These are phyloP conservation scores for Saturnia japonica DNA, from an alignment of 2,888 invertebrate genomes.

Conservation along the genomic window DNA sequence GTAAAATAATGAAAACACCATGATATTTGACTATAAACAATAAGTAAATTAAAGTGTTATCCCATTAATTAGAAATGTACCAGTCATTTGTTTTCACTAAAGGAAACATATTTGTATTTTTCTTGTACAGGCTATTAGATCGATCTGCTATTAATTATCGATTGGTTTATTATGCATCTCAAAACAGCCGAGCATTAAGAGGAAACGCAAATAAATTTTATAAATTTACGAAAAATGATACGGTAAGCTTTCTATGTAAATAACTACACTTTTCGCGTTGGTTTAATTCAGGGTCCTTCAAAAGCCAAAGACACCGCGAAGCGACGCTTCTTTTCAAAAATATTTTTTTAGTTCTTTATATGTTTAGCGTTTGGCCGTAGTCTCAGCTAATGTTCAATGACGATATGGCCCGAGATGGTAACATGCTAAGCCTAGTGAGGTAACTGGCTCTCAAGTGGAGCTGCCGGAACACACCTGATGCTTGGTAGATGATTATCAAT, in stretches of 20 bases:
- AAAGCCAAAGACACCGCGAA: neutral
- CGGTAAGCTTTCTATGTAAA: conserved; percentile 45
- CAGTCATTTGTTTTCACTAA: neutral
- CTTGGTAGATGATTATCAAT: too few relatives aligned
- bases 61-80: too few relatives aligned
- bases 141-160: conserved; percentile 75
- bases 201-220: conserved; percentile 41
- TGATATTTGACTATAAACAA: too few relatives aligned
- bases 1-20: too few relatives aligned
- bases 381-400: too few relatives aligned
- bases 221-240: conserved; percentile 60
- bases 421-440: too few relatives aligned
- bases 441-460: too few relatives aligned
- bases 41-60: neutral
- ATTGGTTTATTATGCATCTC: conserved; percentile 83
- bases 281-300: neutral
- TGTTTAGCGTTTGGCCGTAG: too few relatives aligned
- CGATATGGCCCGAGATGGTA: too few relatives aligned
- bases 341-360: too few relatives aligned
- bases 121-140: conserved; percentile 68
- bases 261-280: neutral
- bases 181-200: conserved; percentile 47
- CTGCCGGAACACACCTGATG: too few relatives aligned
- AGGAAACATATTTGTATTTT: neutral
- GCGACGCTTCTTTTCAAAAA: too few relatives aligned